phyloP scores from a whole-genome alignment of 2,888 invertebrate species.

The Caprella mutica region DNA sequence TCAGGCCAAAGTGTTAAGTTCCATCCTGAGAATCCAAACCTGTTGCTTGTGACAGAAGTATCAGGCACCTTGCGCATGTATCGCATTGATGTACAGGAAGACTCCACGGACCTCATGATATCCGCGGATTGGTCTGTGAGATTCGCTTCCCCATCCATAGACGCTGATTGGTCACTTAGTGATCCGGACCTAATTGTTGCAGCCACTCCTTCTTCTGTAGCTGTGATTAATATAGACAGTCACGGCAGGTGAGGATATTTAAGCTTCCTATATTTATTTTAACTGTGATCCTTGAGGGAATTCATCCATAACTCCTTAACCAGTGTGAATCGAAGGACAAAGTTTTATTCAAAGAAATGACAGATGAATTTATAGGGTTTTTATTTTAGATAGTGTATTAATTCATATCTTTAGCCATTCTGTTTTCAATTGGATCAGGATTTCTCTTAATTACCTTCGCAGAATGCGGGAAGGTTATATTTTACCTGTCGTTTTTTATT shows the following conservation, averaged over 20 bases:
- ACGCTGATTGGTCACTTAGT: conserved; percentile 30
- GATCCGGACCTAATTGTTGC: conserved; percentile 27
- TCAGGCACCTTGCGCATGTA: conserved; percentile 26
- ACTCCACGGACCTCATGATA: neutral
- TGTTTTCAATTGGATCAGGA: too few species aligned
- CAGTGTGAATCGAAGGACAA: too few species aligned
- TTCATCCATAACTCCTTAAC: too few species aligned
- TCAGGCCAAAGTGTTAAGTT: conserved; percentile 30
- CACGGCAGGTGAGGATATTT: conserved; percentile 2
- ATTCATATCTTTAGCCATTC: too few species aligned
- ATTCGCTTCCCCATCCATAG: conserved; percentile 20
- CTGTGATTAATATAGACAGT: conserved; percentile 21
- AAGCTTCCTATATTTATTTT: too few species aligned
- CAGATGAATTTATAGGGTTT: too few species aligned
- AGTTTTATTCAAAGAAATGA: too few species aligned
- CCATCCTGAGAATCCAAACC: conserved; percentile 25
- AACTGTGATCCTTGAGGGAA: too few species aligned
- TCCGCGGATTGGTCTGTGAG: conserved; percentile 11
- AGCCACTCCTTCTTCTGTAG: conserved; percentile 23
- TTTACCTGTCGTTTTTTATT: too few species aligned
- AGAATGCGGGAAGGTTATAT: too few species aligned
- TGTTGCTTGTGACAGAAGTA: conserved; percentile 25
- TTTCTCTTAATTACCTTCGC: too few species aligned
- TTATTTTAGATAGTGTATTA: too few species aligned
- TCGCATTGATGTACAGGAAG: conserved; percentile 8